Evolutionary conservation across 2,888 invertebrate species (phyloP).

Genomic region (Latrodectus hesperus): DNA sequence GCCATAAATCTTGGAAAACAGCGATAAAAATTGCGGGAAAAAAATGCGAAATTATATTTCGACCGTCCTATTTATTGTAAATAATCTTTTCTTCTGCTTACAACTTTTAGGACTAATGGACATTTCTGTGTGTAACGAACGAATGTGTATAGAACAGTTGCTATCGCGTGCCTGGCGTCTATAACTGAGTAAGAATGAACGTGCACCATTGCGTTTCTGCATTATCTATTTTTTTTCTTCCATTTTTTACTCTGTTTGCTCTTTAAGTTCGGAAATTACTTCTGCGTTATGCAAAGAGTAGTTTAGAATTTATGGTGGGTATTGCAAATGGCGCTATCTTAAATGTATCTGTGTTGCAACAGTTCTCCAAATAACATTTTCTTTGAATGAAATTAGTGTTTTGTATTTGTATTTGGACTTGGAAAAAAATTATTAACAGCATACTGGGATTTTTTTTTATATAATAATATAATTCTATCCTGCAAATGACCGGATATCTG

Average conservation of each 20-base stretch:
- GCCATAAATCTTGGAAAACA: constrained; percentile 32
- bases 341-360: too few species aligned
- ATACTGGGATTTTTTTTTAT: too few species aligned
- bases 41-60: constrained; percentile 36
- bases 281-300: constrained; percentile 37
- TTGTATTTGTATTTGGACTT: too few species aligned
- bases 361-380: too few species aligned
- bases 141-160: background rate
- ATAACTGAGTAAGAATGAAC: constrained; percentile 28
- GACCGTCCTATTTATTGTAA: constrained; percentile 42
- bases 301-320: constrained; percentile 30
- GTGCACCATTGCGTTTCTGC: background rate
- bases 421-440: too few species aligned
- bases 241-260: background rate
- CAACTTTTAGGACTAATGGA: constrained; percentile 39
- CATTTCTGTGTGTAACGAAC: constrained; percentile 19
- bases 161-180: constrained; percentile 53
- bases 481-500: too few species aligned
- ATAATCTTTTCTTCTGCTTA: constrained; percentile 48
- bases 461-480: too few species aligned
- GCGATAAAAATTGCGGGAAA: background rate
- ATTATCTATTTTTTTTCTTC: background rate
- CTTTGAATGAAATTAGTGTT: too few species aligned
- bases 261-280: constrained; percentile 37
- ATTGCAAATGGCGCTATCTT: too few species aligned